Percentiles rank a stretch among this genome's conserved stretches.
Conservation (phyloP, 2,113 vertebrate genomes). For the Mesembrinibis cayennensis region DNA sequence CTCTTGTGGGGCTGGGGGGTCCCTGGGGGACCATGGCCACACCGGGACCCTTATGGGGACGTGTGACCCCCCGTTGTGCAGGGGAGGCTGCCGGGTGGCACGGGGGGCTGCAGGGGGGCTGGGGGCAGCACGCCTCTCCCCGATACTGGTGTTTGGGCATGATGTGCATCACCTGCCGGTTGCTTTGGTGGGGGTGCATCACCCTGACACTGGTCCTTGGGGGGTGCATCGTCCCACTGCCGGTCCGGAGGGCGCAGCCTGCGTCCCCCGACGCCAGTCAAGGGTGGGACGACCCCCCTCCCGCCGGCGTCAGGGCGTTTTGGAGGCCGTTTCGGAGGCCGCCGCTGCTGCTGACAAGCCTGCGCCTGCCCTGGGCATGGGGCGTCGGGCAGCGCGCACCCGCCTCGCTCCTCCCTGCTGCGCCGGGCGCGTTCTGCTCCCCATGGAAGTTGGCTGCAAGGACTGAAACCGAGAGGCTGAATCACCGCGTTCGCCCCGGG, state of each 20-base stretch:
- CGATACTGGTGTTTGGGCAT: accelerated
- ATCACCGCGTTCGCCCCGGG: slow-evolving; percentile 48
- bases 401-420: background rate
- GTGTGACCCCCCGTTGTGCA: accelerated
- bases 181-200: background rate
- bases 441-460: slow-evolving; percentile 22
- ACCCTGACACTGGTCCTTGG: background rate
- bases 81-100: background rate
- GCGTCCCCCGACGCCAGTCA: accelerated
- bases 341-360: background rate
- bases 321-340: background rate
- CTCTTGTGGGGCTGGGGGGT: background rate
- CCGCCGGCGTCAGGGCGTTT: accelerated
- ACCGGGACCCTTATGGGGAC: background rate
- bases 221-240: background rate
- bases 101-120: too few relatives aligned
- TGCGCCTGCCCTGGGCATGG: background rate
- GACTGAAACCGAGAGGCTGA: slow-evolving; percentile 63
- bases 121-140: background rate
- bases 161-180: background rate
- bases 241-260: background rate
- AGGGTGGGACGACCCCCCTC: background rate
- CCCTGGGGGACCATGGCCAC: too few relatives aligned
- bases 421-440: background rate
- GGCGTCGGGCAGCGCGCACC: background rate